Evolutionary conservation across 2,888 invertebrate species (phyloP).

Genomic region (Catocala fraxini): DNA sequence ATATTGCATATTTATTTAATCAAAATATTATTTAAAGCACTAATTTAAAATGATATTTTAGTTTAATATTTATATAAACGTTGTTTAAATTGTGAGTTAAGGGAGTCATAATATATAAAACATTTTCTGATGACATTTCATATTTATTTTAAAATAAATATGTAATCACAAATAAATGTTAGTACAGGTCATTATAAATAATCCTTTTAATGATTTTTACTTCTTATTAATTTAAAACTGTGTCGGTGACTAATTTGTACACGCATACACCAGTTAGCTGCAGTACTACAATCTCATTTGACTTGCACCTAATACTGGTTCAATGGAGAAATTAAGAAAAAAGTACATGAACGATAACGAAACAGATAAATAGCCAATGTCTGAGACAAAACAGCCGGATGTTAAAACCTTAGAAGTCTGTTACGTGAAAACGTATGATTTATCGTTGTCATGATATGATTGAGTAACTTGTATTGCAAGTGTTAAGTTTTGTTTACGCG

Average conservation of each 20-base stretch:
- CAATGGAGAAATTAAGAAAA: constrained; percentile 63
- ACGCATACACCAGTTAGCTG: neutral
- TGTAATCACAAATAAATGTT: too few species aligned
- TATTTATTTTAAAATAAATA: too few species aligned
- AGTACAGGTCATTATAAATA: too few species aligned
- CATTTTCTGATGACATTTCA: too few species aligned
- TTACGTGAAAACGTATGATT: constrained; percentile 43
- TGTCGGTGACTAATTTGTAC: neutral
- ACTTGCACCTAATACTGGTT: constrained; percentile 48
- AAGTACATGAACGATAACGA: constrained; percentile 56
- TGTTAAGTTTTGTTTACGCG: neutral
- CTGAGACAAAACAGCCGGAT: constrained; percentile 57
- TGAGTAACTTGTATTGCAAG: constrained; percentile 7
- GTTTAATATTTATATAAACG: too few species aligned
- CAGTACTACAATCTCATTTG: constrained; percentile 21
- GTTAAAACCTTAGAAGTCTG: constrained; percentile 34
- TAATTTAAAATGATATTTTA: too few species aligned
- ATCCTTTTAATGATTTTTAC: too few species aligned
- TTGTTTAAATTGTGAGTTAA: too few species aligned
- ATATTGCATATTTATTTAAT: neutral
- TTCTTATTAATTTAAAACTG: too few species aligned
- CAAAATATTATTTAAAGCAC: too few species aligned
- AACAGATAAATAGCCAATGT: constrained; percentile 58
- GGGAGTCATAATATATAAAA: too few species aligned
- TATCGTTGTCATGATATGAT: constrained; percentile 24